Conservation (phyloP, 2,888 invertebrate species). For the Oscheius onirici region DNA sequence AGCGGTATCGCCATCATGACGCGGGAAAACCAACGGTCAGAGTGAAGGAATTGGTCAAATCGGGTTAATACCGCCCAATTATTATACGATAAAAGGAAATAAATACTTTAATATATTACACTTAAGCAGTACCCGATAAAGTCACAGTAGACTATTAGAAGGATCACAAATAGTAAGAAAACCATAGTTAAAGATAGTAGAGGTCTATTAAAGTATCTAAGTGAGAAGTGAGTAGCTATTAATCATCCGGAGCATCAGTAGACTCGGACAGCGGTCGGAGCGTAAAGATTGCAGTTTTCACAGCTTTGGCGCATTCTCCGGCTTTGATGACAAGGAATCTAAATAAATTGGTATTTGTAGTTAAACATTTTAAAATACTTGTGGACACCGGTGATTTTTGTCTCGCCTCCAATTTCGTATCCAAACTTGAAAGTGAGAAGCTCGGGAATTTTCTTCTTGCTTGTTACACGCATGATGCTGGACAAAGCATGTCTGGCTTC, state of each 20-base stretch:
- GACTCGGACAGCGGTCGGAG: constrained; percentile 48
- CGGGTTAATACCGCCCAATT: neutral
- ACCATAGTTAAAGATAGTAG: constrained; percentile 1
- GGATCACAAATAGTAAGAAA: constrained; percentile 7
- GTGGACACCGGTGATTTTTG: constrained; percentile 64
- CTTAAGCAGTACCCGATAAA: neutral
- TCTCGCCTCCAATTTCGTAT: constrained; percentile 64
- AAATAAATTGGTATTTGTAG: constrained; percentile 13
- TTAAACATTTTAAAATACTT: constrained; percentile 33
- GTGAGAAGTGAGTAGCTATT: neutral
- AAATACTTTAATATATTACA: constrained; percentile 11
- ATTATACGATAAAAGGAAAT: neutral
- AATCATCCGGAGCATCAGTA: constrained; percentile 14
- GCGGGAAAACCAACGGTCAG: neutral
- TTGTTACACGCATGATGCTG: constrained; percentile 94
- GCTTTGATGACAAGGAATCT: constrained; percentile 67
- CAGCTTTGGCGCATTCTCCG: constrained; percentile 70
- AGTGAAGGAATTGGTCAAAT: neutral
- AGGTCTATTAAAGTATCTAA: constrained; percentile 1
- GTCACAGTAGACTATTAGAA: neutral
- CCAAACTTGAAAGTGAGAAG: constrained; percentile 84
- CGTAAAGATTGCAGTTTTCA: constrained; percentile 67
- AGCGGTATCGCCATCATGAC: constrained; percentile 5
- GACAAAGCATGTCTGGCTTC: constrained; percentile 87
- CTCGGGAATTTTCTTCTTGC: constrained; percentile 92